Conservation (phyloP, 2,113 vertebrate species). For the Excalfactoria chinensis region DNA sequence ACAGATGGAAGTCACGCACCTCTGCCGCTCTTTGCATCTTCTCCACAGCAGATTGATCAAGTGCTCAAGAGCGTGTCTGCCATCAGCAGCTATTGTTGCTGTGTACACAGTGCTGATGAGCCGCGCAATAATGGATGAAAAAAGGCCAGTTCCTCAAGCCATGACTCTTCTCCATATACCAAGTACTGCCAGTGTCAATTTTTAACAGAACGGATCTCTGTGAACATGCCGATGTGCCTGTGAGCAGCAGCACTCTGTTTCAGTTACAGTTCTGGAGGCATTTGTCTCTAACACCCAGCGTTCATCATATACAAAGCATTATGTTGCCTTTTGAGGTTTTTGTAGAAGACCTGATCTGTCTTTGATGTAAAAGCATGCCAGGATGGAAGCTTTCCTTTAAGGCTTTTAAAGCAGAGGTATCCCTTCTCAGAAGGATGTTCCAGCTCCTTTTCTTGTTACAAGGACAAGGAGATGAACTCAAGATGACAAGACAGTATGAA, state of each 20-base stretch:
- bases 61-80: not conserved
- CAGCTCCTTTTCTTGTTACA: not conserved
- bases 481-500: not conserved
- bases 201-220: not conserved
- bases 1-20: too few species aligned
- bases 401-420: not conserved
- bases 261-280: not conserved
- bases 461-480: not conserved
- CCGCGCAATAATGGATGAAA: not conserved
- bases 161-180: not conserved
- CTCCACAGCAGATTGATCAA: not conserved
- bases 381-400: not conserved
- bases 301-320: not conserved
- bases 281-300: not conserved
- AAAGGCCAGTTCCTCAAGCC: not conserved
- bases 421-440: not conserved
- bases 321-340: not conserved
- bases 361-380: not conserved
- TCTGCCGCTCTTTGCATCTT: not conserved
- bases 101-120: not conserved
- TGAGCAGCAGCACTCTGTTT: not conserved
- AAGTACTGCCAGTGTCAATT: fast-evolving
- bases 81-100: not conserved
- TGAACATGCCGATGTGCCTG: not conserved
- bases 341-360: not conserved